Evolutionary conservation across 2,113 vertebrate species (phyloP).

Genomic region (Phainopepla nitens): DNA sequence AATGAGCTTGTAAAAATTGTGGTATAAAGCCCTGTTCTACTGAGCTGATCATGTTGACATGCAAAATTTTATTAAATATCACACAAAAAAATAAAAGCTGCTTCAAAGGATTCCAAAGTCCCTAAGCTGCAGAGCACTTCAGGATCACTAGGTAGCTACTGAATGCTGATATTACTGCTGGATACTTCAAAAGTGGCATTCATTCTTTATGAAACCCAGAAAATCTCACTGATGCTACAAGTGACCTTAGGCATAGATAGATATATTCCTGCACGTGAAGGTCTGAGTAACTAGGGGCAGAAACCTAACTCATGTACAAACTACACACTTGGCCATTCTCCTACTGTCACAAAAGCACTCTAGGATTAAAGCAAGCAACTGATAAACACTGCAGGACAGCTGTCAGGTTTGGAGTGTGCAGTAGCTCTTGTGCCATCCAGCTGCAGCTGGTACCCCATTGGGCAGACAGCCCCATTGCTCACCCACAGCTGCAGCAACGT

Average conservation of each 20-base stretch:
- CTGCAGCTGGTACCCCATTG: neutral
- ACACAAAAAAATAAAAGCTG: neutral
- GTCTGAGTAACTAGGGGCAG: neutral
- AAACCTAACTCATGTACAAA: neutral
- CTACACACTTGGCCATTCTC: neutral
- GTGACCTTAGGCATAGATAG: neutral
- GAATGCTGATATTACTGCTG: neutral
- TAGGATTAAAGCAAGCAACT: neutral
- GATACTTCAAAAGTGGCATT: neutral
- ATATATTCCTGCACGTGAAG: neutral
- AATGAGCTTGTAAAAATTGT: neutral
- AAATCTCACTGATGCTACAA: neutral
- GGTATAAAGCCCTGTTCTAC: neutral
- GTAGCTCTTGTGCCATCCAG: neutral
- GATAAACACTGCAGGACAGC: neutral
- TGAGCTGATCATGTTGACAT: neutral
- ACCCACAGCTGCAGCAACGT: rapidly evolving
- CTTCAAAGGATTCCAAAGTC: neutral
- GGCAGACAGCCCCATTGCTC: neutral
- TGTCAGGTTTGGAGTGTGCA: neutral
- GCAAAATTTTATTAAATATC: neutral
- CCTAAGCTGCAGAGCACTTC: neutral
- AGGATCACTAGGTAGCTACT: neutral
- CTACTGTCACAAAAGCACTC: neutral
- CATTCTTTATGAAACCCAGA: neutral